Base-by-base conservation (phyloP, 2,888 invertebrate genomes). In the Platynereis dumerilii region DNA sequence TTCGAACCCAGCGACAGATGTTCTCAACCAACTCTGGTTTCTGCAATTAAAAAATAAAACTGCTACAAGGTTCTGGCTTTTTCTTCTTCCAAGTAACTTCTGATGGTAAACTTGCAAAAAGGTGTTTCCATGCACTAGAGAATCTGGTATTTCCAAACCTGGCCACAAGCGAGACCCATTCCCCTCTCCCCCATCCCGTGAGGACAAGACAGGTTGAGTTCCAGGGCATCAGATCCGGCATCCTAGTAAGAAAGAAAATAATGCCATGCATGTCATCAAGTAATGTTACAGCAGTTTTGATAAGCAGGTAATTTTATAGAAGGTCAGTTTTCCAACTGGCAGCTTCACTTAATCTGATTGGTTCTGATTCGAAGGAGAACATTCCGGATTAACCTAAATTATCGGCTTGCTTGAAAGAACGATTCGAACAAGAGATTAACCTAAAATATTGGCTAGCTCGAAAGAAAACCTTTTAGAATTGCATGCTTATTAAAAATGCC, bases 161-260 rank as follows among this genome's bases (percentile, higher is more conserved):
- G 82, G 65, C 98, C 98, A 84, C 98, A 98, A 55, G 98, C 98
- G 60, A 99, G 86, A 0, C 98, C 99, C 98, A 99, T 98, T 48
- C 97, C 97, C 15, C 92, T 90, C 83, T 97, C 97, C 1, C 96
- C 96, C 96, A 99, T 98, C 5, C 98, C 98, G 84, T 99, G 98
- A 0, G 98, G 98, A 83, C 99, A 98, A 0, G 96, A 97, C 59
- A 99, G 85, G 86, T 99, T 99, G 59, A 98, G 86, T 69, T 99
- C 99, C 17, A 99, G 85, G 0, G 95, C 97, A 85, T 99, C 97
- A 0, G 98, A 91, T 0, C 97, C 97, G 0, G 94, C 88, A 0
- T 87, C 74, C 76, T 85, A 59, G 1, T 56, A 22, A 55, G 17
- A 26, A 2, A 60, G 28, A 34, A 34, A 34, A 12, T 7, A 12